These are phyloP conservation scores for Bucorvus abyssinicus DNA, from an alignment of 2,797 vertebrate species.

Conservation along the genomic window DNA sequence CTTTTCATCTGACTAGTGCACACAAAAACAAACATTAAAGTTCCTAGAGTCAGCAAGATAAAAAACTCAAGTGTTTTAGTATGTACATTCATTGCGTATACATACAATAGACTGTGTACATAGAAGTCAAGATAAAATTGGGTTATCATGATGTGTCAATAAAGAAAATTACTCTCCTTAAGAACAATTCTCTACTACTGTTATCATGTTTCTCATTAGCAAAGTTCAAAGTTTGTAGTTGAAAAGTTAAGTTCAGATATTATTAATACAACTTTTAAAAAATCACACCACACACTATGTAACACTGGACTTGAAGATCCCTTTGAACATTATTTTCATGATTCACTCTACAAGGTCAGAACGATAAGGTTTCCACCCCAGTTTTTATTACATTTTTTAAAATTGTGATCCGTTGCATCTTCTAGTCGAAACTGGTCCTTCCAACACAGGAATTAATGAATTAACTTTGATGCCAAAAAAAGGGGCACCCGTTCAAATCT, in stretches of 20 bases:
- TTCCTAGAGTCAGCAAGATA: background rate
- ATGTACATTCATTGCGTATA: background rate
- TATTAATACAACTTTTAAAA: background rate
- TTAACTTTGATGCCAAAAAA: background rate
- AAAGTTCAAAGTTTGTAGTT: background rate
- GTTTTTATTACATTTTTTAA: background rate
- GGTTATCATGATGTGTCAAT: background rate
- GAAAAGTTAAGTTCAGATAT: background rate
- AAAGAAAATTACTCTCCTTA: background rate
- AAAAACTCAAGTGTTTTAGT: background rate
- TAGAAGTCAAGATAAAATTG: background rate
- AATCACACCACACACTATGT: accelerated
- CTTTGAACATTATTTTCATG: background rate
- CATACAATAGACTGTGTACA: background rate
- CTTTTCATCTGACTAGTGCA: background rate
- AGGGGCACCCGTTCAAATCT: background rate
- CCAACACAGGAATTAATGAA: background rate
- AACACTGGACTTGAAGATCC: background rate
- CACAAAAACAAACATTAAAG: background rate
- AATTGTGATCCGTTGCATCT: background rate
- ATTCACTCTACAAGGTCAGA: background rate
- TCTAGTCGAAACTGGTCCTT: background rate
- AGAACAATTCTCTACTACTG: background rate
- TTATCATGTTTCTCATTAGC: background rate
- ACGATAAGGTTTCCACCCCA: background rate